phyloP scores from a whole-genome alignment of 2,888 invertebrate genomes.

The Psylliodes chrysocephalus region DNA sequence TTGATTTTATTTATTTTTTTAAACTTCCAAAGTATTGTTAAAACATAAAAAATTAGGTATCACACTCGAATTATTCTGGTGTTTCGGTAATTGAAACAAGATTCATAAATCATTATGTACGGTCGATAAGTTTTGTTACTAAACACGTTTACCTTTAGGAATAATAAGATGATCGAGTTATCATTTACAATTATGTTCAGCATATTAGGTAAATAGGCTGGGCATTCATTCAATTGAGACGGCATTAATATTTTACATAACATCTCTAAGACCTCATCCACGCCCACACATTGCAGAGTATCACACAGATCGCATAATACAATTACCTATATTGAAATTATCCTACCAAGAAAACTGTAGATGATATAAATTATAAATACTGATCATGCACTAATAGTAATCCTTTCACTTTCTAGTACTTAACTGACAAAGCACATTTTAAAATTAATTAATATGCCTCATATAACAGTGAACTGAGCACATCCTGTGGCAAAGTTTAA shows the following conservation, averaged over 20 bases:
- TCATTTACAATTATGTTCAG: neutral
- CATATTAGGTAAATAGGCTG: neutral
- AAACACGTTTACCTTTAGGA: too few relatives aligned
- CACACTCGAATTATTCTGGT: too few relatives aligned
- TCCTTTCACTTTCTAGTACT: conserved; percentile 33
- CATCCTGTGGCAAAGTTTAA: conserved; percentile 25
- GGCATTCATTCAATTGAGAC: neutral
- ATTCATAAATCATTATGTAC: too few relatives aligned
- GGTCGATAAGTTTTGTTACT: too few relatives aligned
- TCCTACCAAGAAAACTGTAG: neutral
- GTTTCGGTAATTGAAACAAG: too few relatives aligned
- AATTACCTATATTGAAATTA: conserved; percentile 11
- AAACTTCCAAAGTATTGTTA: too few relatives aligned
- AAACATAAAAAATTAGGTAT: too few relatives aligned
- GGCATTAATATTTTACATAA: conserved; percentile 4
- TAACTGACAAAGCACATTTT: conserved; percentile 25
- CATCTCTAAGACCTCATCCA: neutral
- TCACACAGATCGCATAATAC: neutral
- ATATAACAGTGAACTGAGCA: conserved; percentile 22
- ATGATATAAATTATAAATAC: conserved; percentile 23
- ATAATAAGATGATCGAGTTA: neutral
- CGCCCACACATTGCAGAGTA: neutral
- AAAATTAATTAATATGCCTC: conserved; percentile 27
- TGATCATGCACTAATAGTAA: conserved; percentile 12
- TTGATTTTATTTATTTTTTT: too few relatives aligned